A percentile compares a stretch with the other conserved stretches of the same genome.
Evolutionary conservation across 2,888 invertebrate species (phyloP).

Genomic region (Morpho helenor): DNA sequence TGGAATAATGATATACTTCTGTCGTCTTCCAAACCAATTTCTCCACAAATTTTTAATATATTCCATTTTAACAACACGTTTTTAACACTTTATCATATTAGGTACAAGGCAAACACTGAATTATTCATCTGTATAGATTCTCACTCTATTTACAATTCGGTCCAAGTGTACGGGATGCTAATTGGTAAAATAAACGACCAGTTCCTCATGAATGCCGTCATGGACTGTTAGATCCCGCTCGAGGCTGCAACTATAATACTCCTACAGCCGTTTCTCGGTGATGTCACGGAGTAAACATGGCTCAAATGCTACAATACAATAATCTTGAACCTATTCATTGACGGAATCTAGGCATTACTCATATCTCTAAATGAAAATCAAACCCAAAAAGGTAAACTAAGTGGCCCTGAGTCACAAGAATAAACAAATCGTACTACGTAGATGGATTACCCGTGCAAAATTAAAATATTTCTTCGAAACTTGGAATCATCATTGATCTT

Average conservation of each 20-base stretch:
- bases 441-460: too few relatives aligned
- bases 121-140: constrained; percentile 2
- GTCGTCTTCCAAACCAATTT: constrained; percentile 54
- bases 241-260: constrained; percentile 45
- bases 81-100: constrained; percentile 13
- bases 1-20: constrained; percentile 60
- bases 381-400: constrained; percentile 5
- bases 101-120: not conserved
- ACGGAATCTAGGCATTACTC: constrained; percentile 28
- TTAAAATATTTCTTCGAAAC: too few relatives aligned
- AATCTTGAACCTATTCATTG: constrained; percentile 24
- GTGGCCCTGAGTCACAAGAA: constrained; percentile 8
- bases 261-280: constrained; percentile 50
- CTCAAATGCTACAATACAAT: constrained; percentile 41
- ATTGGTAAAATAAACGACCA: constrained; percentile 57
- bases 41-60: constrained; percentile 62
- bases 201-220: constrained; percentile 50
- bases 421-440: not conserved
- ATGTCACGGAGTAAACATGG: constrained; percentile 60
- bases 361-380: constrained; percentile 16
- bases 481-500: too few relatives aligned
- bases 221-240: constrained; percentile 51
- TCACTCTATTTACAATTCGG: constrained; percentile 17
- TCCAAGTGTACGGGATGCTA: constrained; percentile 43
- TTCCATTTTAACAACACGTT: constrained; percentile 42